These are phyloP conservation scores for Boulengeromyrus knoepffleri DNA, from an alignment of 2,113 vertebrate genomes.

Conservation along the genomic window DNA sequence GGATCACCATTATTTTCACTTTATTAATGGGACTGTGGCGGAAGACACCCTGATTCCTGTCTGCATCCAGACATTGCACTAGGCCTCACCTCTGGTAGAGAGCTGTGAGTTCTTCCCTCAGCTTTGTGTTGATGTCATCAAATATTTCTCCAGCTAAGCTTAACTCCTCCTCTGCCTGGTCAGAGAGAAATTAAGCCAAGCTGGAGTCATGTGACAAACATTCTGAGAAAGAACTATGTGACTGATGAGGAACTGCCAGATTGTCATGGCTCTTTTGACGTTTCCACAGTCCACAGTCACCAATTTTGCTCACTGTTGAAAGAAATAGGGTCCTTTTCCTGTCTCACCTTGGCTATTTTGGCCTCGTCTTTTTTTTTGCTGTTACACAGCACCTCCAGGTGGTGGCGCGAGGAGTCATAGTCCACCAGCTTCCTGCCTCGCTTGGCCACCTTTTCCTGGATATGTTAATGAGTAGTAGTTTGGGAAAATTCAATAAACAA, in stretches of 20 bases:
- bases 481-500: conserved; percentile 1
- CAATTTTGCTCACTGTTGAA: not conserved
- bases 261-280: not conserved
- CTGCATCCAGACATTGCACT: not conserved
- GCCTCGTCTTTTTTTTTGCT: conserved; percentile 86
- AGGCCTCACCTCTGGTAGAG: conserved; percentile 70
- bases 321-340: not conserved
- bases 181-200: not conserved
- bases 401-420: conserved; percentile 81
- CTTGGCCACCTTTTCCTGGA: conserved; percentile 82
- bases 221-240: not conserved
- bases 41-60: not conserved
- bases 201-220: not conserved
- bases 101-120: conserved; percentile 76
- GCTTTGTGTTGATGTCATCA: conserved; percentile 77
- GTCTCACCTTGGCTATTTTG: conserved; percentile 76
- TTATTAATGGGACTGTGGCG: not conserved
- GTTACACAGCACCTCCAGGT: conserved; percentile 75
- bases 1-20: not conserved
- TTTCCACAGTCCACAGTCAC: not conserved
- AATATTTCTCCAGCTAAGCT: conserved; percentile 69
- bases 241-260: not conserved
- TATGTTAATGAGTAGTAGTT: not conserved
- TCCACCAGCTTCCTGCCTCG: conserved; percentile 85
- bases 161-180: conserved; percentile 83